Percentiles rank a stretch among this genome's conserved stretches.
Conservation (phyloP, 2,888 invertebrate genomes). For the Mylabris sibirica region DNA sequence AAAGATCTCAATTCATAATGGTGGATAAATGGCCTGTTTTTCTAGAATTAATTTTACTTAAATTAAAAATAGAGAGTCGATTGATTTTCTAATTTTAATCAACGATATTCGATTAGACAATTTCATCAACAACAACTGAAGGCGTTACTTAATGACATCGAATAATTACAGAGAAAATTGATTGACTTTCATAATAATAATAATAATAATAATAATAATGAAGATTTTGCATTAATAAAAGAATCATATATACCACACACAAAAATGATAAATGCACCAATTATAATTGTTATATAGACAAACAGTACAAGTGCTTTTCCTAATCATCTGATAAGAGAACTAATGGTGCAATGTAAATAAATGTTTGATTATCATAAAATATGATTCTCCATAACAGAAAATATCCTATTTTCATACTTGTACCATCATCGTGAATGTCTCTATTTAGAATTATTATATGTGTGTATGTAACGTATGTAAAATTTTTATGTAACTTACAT, state of each 20-base stretch:
- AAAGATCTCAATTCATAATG: conserved; percentile 37
- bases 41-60: background rate
- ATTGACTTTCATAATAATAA: background rate
- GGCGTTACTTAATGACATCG: no score
- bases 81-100: background rate
- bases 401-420: background rate
- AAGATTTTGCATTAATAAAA: background rate
- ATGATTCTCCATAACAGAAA: background rate
- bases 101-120: no score
- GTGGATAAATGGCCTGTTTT: conserved; percentile 20
- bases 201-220: background rate
- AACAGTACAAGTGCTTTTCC: conserved; percentile 6
- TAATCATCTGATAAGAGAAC: background rate
- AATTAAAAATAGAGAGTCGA: background rate
- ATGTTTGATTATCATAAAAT: background rate
- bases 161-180: background rate
- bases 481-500: background rate
- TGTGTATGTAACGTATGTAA: background rate
- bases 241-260: background rate
- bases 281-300: background rate
- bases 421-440: background rate
- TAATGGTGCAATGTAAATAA: background rate
- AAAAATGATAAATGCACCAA: background rate
- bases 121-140: no score
- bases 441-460: no score